Evolutionary conservation across 1,140 invertebrate genomes (phyloP), one percentile per base, ranked within the genome.

Genomic region (Tribolium madens): DNA sequence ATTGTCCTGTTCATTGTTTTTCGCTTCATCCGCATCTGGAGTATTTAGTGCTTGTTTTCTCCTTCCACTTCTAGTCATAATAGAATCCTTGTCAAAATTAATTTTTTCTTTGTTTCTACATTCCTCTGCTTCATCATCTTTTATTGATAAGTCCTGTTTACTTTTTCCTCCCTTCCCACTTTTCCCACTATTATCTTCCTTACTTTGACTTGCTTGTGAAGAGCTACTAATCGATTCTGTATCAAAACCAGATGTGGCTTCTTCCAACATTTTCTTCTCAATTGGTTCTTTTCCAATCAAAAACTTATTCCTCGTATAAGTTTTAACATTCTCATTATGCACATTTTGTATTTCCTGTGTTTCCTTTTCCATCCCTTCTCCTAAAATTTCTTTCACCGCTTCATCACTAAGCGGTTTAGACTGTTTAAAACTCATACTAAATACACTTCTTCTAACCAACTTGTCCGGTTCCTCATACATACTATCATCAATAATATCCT

Each of bases 401-500:
- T 64, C 57, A 1, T 18, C 57, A 18, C 57, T 64, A 10, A 33
- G 3, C 1, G 26, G 26, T 42, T 31, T 14, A 0, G 57, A 12
- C 12, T 3, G 13, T 6, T 33, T 3, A 17, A 57, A 57, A 57
- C 15, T 15, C 50, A 26, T 26, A 26, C 21, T 42, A 42, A n/a
- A n/a, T 9, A 9, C 2, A 42, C 36, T 42, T 9, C 36, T 4
- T 10, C 36, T 42, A 42, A 7, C 2, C 14, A 53, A 53, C 13
- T 68, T 75, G 7, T 3, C 26, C 17, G 72, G 9, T 18, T 31
- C 46, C 18, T 76, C 64, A 50, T 18, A 7, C 2, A 57, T 36
- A 71, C 33, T 69, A 48, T 48, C 60, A 50, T 64, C 57, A 33
- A 64, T 33, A 5, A 64, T 15, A 3, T 64, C 57, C 3, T 33